A percentile compares a stretch with the other conserved stretches of the same genome.
These are phyloP conservation scores for Sigmodon hispidus DNA, from an alignment of 2,113 vertebrate species.

Conservation along the genomic window DNA sequence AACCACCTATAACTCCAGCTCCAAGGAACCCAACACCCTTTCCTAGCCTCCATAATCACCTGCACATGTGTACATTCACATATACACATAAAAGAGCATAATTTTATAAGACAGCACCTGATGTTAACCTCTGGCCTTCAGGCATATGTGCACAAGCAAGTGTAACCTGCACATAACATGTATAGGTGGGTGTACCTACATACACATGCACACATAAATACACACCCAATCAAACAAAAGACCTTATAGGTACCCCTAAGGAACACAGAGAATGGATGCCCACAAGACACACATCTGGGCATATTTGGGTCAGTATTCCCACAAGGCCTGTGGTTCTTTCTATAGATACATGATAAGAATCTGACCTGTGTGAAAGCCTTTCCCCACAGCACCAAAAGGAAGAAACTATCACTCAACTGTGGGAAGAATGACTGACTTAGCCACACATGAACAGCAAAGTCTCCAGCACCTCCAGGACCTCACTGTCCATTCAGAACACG, in stretches of 20 bases:
- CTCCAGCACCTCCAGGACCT: background rate
- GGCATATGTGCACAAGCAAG: background rate
- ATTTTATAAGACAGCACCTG: background rate
- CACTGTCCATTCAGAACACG: background rate
- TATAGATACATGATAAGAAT: fast-evolving
- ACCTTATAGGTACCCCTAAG: background rate
- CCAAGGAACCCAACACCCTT: background rate
- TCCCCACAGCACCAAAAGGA: background rate
- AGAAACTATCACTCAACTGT: no score
- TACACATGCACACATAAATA: background rate
- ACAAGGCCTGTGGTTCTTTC: background rate
- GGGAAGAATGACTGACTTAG: background rate
- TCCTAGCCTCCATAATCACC: no score
- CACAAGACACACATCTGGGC: background rate
- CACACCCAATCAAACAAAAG: background rate
- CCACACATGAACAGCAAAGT: no score
- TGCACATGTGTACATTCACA: background rate
- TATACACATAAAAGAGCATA: background rate
- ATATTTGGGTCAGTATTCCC: background rate
- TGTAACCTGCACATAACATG: background rate
- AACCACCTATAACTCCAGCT: background rate
- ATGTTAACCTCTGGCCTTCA: background rate
- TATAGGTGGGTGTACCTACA: background rate
- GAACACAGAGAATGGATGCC: background rate
- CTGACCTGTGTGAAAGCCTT: background rate